These are phyloP conservation scores for Chrysomela aeneicollis DNA, from an alignment of 2,888 invertebrate genomes.

Conservation along the genomic window DNA sequence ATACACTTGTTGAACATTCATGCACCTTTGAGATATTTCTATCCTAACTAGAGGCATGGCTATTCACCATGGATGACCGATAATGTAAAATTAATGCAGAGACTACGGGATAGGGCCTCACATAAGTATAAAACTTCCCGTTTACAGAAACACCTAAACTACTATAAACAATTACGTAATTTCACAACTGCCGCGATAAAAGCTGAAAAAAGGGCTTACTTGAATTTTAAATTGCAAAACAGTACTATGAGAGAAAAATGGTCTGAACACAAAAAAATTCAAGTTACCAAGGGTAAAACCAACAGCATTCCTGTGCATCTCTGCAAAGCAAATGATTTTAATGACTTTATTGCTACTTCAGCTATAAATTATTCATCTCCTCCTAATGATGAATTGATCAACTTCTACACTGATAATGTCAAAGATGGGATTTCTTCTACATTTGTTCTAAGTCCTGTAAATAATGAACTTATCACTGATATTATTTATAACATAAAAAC, in stretches of 20 bases:
- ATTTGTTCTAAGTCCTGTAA: neutral
- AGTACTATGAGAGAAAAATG: neutral
- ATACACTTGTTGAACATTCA: neutral
- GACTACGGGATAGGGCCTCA: neutral
- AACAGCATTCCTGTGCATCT: neutral
- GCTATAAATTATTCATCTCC: neutral
- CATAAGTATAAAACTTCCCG: neutral
- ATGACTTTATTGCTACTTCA: neutral
- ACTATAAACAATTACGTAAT: neutral
- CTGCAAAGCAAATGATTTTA: neutral
- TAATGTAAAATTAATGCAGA: neutral
- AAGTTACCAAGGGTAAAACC: neutral
- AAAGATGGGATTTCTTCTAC: neutral
- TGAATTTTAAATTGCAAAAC: neutral
- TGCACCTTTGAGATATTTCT: slow-evolving; percentile 1
- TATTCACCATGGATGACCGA: slow-evolving; percentile 9
- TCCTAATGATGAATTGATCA: neutral
- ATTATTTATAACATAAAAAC: neutral
- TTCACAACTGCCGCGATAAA: neutral
- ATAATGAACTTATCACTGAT: neutral
- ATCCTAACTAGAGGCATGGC: neutral
- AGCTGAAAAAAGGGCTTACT: neutral
- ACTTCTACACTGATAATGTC: neutral
- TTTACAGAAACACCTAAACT: neutral
- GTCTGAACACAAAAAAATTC: neutral